A percentile compares a stretch with the other conserved stretches of the same genome.
Evolutionary conservation across 92 coral and sea anemone species (phyloP).

Genomic region (Zoanthus sociatus): DNA sequence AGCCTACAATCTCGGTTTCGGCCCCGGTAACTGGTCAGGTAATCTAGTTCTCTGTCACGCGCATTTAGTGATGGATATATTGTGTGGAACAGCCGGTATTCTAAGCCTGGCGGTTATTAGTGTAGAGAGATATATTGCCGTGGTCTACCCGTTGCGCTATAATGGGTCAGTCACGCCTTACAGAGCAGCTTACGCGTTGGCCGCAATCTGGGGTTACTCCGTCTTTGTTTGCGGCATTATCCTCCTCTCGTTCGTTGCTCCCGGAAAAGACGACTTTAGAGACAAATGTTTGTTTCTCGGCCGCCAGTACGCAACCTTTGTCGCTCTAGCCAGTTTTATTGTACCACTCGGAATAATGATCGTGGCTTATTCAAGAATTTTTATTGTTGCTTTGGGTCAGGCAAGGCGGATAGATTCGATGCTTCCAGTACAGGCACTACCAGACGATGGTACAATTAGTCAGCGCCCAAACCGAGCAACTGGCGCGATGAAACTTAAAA

Average conservation of each 20-base stretch:
- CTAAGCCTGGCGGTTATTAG: slow-evolving; percentile 84
- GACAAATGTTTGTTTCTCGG: slow-evolving; percentile 78
- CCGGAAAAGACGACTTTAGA: slow-evolving; percentile 41
- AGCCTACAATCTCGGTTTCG: slow-evolving; percentile 57
- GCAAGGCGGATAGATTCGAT: slow-evolving; percentile 76
- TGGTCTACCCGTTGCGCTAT: slow-evolving; percentile 83
- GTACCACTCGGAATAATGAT: slow-evolving; percentile 78
- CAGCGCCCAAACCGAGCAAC: slow-evolving; percentile 37
- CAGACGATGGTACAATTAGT: background rate
- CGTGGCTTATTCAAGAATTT: slow-evolving; percentile 79
- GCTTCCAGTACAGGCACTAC: slow-evolving; percentile 36
- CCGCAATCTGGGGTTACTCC: slow-evolving; percentile 85
- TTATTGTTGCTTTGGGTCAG: slow-evolving; percentile 76
- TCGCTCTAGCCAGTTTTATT: slow-evolving; percentile 83
- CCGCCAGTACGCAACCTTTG: slow-evolving; percentile 71
- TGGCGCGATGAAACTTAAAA: slow-evolving; percentile 49
- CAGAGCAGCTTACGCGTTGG: slow-evolving; percentile 69
- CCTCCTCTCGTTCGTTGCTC: slow-evolving; percentile 57
- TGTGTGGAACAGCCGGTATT: slow-evolving; percentile 89
- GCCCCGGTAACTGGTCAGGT: slow-evolving; percentile 43
- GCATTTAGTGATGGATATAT: slow-evolving; percentile 81
- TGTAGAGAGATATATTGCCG: slow-evolving; percentile 90
- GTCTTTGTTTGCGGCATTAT: slow-evolving; percentile 68
- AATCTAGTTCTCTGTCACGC: slow-evolving; percentile 59
- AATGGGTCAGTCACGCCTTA: slow-evolving; percentile 73